Evolutionary conservation across 2,113 vertebrate genomes (phyloP), one percentile per base, ranked within the genome.

Genomic region (Arenaria interpres): DNA sequence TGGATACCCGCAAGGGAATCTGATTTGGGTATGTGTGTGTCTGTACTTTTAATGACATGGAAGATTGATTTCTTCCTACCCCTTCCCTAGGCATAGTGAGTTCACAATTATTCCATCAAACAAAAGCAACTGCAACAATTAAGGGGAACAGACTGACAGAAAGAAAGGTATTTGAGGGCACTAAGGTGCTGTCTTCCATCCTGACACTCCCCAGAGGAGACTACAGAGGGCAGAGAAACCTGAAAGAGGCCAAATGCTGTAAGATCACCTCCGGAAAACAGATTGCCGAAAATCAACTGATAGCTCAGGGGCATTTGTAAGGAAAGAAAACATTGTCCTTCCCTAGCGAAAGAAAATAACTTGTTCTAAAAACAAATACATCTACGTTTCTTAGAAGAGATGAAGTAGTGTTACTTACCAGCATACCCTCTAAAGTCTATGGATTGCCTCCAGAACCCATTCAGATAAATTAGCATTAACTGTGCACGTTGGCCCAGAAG

Each of bases 61-160:
- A 87, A 84, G 60, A 97, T 90, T 85, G 94, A 97, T 96, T 92
- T 93, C 54, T 81, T 90, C 73, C 72, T 94, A 35, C 8, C 39
- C 32, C 50, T 75, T 43, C 54, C 39, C 48, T 24, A 86, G 35
- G 81, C 85, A 75, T 6, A 66, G 28, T 23, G 48, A 84, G 16
- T 78, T 89, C 10, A 2, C 35, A 93, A 87, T 93, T 92, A 86
- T 72, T 93, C 63, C 85, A 78, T 90, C 39, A 68, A 95, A 73
- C 53, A 83, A 90, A 76, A 82, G 11, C 33, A 87, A 90, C 16
- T n/a, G 22, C 37, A 84, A 76, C 51, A 81, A 63, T 78, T 83
- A 86, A 43, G 22, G 25, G 45, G 45, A 64, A 68, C 2, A 91
- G 64, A 74, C 37, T 30, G 50, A 62, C 27, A 82, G 28, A 69